Base-by-base conservation (phyloP, 2,888 invertebrate species). In the Lutraria lutraria region DNA sequence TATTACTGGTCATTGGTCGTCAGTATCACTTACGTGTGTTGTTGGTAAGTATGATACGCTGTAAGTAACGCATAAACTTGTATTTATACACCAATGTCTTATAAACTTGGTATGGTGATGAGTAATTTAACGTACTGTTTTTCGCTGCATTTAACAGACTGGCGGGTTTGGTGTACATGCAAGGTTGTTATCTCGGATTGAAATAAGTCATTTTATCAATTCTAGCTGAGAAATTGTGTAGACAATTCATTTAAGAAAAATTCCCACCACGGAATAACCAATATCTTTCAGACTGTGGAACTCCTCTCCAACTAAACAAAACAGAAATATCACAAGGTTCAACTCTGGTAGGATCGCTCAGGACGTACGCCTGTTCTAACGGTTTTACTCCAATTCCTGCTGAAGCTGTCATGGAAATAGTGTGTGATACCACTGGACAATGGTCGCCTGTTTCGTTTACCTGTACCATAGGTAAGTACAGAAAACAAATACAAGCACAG, bases 31-130 rank as follows among this genome's bases (percentile, higher is more conserved):
- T 10, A 72, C 72, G 8, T 72, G 72, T n/a, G 29, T 72, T 31
- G 31, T 31, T 72, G 72, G 72, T 72, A 72, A 15, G 72, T 72
- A n/a, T n/a, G n/a, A n/a, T n/a, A n/a, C n/a, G n/a, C n/a, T n/a
- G n/a, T n/a, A n/a, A n/a, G n/a, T n/a, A n/a, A n/a, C n/a, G n/a
- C n/a, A n/a, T n/a, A n/a, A n/a, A n/a, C n/a, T n/a, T n/a, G n/a
- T n/a, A n/a, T n/a, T n/a, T n/a, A n/a, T n/a, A n/a, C n/a, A n/a
- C n/a, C n/a, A n/a, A n/a, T n/a, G n/a, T n/a, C n/a, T n/a, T n/a
- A n/a, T n/a, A n/a, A n/a, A n/a, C n/a, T n/a, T n/a, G n/a, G n/a
- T n/a, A n/a, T n/a, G n/a, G n/a, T n/a, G n/a, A n/a, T n/a, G n/a
- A n/a, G n/a, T n/a, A n/a, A n/a, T n/a, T n/a, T n/a, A n/a, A n/a